Base-by-base conservation (phyloP, 2,113 vertebrate species). In the Phyllostomus discolor region DNA sequence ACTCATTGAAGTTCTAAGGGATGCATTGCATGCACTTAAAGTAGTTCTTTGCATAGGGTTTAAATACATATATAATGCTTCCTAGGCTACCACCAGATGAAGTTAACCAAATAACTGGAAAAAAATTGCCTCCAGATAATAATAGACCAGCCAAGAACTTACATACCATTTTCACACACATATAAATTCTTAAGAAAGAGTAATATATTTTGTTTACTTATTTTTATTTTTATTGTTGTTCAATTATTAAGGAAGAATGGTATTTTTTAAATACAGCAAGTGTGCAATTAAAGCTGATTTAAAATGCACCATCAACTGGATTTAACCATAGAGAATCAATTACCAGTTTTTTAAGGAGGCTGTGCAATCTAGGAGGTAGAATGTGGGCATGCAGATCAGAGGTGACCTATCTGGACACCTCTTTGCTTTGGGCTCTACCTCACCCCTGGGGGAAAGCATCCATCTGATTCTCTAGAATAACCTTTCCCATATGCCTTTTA, bases 221-320 rank as follows among this genome's bases (percentile, higher is more conserved):
- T 62, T 62, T 62, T 62, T 62, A 62, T 62, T 62, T 62, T 59
- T n/a, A n/a, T 62, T 62, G 26, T 59, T 62, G 59, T 62, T 62
- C 26, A 28, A 11, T 62, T 62, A 62, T 62, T 62, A 62, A 62
- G 57, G 54, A 97, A 96, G n/a, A 24, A 22, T 57, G 88, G 28
- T 96, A 31, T 95, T 69, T 76, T 96, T 96, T 97, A 92, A 97
- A 95, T 52, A 83, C 95, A 91, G 64, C 11, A 98, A 98, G 82
- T 43, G 70, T 70, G 95, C 90, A 93, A 8, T 97, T 97, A 85
- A 96, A 97, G 89, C 0, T 41, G 78, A 96, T 93, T 90, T 78
- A 89, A 96, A 96, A 62, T 93, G 75, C 80, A 43, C n/a, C 54
- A 91, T 89, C 80, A 92, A 96, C 80, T 75, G 79, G 80, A 96